A percentile compares a stretch with the other conserved stretches of the same genome.
phyloP scores from a whole-genome alignment of 2,888 invertebrate genomes.

The Amphipoea lucens region DNA sequence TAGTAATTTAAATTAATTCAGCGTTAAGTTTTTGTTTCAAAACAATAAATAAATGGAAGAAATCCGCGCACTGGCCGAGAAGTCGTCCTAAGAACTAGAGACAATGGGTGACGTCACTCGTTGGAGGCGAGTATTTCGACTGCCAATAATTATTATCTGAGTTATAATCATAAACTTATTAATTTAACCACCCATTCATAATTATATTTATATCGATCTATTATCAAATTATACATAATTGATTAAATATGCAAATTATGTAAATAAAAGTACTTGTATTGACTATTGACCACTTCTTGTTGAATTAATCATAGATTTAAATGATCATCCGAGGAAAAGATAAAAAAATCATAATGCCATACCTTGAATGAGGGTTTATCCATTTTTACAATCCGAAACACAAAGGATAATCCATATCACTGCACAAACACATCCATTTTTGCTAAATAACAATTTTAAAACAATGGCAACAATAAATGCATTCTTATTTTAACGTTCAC shows the following conservation, averaged over 20 bases:
- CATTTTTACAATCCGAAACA: constrained; percentile 82
- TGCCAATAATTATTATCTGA: constrained; percentile 50
- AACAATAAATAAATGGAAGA: constrained; percentile 46
- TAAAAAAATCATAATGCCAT: constrained; percentile 58
- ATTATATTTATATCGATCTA: not conserved
- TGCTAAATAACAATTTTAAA: constrained; percentile 68
- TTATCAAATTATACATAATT: constrained; percentile 16
- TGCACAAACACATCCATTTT: constrained; percentile 74
- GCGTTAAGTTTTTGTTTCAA: constrained; percentile 30
- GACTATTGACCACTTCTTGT: constrained; percentile 33
- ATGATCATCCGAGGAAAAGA: constrained; percentile 13
- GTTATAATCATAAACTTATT: constrained; percentile 16
- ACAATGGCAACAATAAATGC: constrained; percentile 76
- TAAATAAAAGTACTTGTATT: constrained; percentile 32
- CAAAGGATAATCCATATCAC: constrained; percentile 74
- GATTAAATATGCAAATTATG: constrained; percentile 35
- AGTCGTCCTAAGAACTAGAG: constrained; percentile 61
- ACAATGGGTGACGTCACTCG: constrained; percentile 83
- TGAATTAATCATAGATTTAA: not conserved
- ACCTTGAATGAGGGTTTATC: constrained; percentile 88
- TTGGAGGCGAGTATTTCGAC: constrained; percentile 62
- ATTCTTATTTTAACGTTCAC: constrained; percentile 78
- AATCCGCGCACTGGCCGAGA: constrained; percentile 48
- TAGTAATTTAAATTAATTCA: not conserved
- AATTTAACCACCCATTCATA: constrained; percentile 9